Evolutionary conservation across 2,113 vertebrate species (phyloP).

Genomic region (human (Homo sapiens)): DNA sequence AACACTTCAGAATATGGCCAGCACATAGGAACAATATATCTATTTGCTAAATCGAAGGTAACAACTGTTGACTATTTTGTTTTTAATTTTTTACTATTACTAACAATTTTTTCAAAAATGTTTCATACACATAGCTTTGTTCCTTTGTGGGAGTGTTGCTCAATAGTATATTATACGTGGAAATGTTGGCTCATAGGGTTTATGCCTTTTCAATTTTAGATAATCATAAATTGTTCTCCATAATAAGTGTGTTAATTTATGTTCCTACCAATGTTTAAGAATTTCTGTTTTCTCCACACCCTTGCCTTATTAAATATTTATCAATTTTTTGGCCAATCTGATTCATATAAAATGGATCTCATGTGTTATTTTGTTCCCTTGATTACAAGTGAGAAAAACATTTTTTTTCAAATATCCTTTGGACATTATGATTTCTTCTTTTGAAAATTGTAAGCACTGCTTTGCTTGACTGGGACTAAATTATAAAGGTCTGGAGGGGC

Average conservation of each 20-base stretch:
- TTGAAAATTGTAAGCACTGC: background rate
- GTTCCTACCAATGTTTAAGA: background rate
- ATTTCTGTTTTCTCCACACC: background rate
- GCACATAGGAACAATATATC: background rate
- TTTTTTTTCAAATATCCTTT: background rate
- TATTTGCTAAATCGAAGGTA: background rate
- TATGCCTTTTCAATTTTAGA: background rate
- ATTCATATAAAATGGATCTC: background rate
- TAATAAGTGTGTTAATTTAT: background rate
- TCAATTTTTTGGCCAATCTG: background rate
- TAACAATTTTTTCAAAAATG: background rate
- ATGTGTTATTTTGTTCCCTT: constrained; percentile 5
- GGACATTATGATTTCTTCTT: background rate
- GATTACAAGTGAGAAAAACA: background rate
- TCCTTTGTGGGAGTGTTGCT: background rate
- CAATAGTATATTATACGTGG: background rate
- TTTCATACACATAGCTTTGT: background rate
- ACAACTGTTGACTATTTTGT: background rate
- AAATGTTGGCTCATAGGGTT: background rate
- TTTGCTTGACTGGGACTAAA: background rate
- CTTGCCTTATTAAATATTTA: background rate
- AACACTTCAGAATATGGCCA: background rate
- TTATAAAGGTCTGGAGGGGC: background rate
- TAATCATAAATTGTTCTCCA: background rate
- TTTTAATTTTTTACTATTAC: background rate